Base-by-base conservation (phyloP, 1,140 invertebrate genomes). In the Neocloeon triangulifer region DNA sequence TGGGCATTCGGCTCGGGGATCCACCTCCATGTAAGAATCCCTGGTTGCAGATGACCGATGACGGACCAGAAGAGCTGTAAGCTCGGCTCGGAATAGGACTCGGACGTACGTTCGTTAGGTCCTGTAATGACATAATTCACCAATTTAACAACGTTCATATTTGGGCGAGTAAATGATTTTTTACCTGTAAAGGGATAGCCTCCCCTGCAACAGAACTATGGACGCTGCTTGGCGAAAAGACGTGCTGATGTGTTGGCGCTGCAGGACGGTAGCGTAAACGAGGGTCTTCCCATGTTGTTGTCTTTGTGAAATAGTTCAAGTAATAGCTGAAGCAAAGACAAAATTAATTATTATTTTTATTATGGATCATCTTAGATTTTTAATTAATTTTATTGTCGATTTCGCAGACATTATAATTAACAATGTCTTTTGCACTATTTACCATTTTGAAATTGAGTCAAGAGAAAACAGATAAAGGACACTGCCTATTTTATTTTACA, bases 241-340 rank as follows among this genome's bases (percentile, higher is more conserved):
- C 55, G 45, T 46, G 51, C 50, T 40, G 49, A 2, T 28, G 13
- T 33, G 30, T 30, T 35, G 55, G 50, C 35, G 48, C 43, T 40
- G 58, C 51, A 37, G 63, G 61, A 43, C 59, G 62, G 42, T 66
- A 68, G 41, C 55, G 54, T 20, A 60, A 45, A 35, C 66, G 53
- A 14, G 67, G 66, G 54, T 70, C 66, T 52, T 72, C 66, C 64
- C 69, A 67, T 51, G 67, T 66, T 46, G 69, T 71, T 18, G 61
- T 64, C 51, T 67, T 68, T 29, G 59, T 73, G 34, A 66, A 58
- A 51, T 78, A 72, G 56, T 76, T 73, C 43, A 78, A 65, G 48
- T 69, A 78, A 51, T 76, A 78, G 40, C 73, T 78, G 50, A n/a
- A n/a, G n/a, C n/a, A n/a, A n/a, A n/a, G n/a, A n/a, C n/a, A n/a